Evolutionary conservation across 2,113 vertebrate genomes (phyloP).

Genomic region (Lophochroa leadbeateri): DNA sequence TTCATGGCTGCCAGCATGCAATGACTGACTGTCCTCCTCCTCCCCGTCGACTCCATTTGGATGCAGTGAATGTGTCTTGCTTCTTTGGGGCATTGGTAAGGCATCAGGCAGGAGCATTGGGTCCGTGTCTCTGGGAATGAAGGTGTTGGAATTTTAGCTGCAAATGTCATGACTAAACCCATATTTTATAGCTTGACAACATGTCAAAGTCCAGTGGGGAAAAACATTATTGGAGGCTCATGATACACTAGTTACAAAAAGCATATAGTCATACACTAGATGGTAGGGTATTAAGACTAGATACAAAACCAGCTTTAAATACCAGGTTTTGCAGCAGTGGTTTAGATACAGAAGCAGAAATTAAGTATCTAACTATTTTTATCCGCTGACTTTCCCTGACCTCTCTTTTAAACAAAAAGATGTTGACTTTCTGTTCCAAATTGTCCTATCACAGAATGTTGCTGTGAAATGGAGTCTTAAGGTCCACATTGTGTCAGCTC

Average conservation of each 20-base stretch:
- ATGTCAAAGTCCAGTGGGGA: not conserved
- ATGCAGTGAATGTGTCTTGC: conserved; percentile 63
- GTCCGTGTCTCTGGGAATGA: conserved; percentile 19
- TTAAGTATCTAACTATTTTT: not conserved
- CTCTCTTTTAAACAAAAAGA: conserved; percentile 10
- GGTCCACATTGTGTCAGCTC: conserved; percentile 1
- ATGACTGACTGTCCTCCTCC: conserved; percentile 44
- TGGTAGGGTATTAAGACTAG: not conserved
- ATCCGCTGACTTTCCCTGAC: not conserved
- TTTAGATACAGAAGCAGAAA: not conserved
- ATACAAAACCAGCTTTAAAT: not conserved
- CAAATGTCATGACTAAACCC: not conserved
- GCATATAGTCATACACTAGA: not conserved
- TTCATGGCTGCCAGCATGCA: conserved; percentile 74
- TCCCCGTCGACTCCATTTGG: not conserved
- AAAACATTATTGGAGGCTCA: not conserved
- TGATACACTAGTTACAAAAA: not conserved
- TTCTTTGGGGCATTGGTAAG: conserved; percentile 67
- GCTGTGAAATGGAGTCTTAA: conserved; percentile 29
- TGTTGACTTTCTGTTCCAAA: conserved; percentile 26
- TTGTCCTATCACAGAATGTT: conserved; percentile 3
- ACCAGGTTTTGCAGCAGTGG: not conserved
- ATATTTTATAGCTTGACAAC: not conserved
- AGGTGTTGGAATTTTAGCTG: not conserved
- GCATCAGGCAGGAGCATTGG: conserved; percentile 74